Evolutionary conservation across 1,140 invertebrate genomes (phyloP), one percentile per base, ranked within the genome.

Genomic region (Papilio glaucus): DNA sequence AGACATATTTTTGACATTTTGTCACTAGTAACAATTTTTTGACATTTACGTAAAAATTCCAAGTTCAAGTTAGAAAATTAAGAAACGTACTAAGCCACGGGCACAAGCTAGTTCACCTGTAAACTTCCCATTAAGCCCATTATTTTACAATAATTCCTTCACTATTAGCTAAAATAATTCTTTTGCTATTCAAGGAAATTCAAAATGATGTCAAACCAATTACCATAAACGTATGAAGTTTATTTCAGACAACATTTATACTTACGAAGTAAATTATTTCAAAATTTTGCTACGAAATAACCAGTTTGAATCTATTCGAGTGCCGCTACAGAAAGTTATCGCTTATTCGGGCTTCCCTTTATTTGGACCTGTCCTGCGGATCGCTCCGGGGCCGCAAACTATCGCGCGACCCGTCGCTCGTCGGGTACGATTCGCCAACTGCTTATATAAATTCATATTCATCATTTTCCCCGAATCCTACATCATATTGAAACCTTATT

Each of bases 381-480:
- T 57, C 24, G 49, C 13, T 12, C 21, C 10, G 49, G 5, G 21
- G 21, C 10, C 49, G 21, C 21, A 57, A 57, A 57, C 49, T 57
- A 57, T 57, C 21, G 18, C 18, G 21, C 45, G 45, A 49, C 45
- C 15, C 15, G 9, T 12, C 49, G 18, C 4, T 1, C 49, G 49
- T 57, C 49, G 49, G 49, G 10, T 57, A 57, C 21, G 49, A 57
- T 9, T 57, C 49, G 29, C 29, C 2, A 57, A 26, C 45, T 12
- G 24, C 49, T 57, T 57, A 57, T 57, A 21, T 57, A 57, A 57
- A 57, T 57, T 57, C 24, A 9, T 57, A 26, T 57, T 57, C 49
- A 57, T 57, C 49, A 57, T 57, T 57, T 24, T 24, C 9, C 49
- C 12, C 21, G 21, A 24, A 4, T 24, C 24, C 24, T 21, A 57